Conservation (phyloP, 2,888 invertebrate species). For the Oegoconia quadripuncta region DNA sequence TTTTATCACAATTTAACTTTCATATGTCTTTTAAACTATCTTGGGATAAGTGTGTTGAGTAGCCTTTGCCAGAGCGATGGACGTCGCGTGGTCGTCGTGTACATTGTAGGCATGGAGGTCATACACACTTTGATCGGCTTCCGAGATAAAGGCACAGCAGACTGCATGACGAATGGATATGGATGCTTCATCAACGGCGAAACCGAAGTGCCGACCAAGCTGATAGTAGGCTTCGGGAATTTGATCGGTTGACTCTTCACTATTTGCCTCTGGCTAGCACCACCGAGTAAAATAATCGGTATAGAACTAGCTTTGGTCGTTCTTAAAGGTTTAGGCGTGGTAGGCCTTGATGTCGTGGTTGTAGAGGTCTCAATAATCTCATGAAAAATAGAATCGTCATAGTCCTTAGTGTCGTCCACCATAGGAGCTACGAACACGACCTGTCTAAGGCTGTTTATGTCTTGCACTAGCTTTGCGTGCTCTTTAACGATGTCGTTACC, state of each 20-base stretch:
- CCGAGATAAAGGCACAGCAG: slow-evolving; percentile 33
- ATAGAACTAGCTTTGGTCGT: slow-evolving; percentile 33
- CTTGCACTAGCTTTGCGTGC: slow-evolving; percentile 69
- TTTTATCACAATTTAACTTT: slow-evolving; percentile 4
- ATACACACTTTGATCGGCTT: slow-evolving; percentile 59
- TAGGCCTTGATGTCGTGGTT: slow-evolving; percentile 34
- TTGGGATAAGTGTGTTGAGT: slow-evolving; percentile 55
- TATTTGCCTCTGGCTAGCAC: slow-evolving; percentile 51
- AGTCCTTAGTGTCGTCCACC: slow-evolving; percentile 52
- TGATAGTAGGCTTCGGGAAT: slow-evolving; percentile 48
- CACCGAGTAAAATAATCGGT: slow-evolving; percentile 56
- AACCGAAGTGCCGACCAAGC: slow-evolving; percentile 56
- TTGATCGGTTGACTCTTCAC: slow-evolving; percentile 46
- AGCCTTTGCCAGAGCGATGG: slow-evolving; percentile 56
- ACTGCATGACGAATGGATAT: slow-evolving; percentile 59
- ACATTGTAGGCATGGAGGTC: slow-evolving; percentile 41
- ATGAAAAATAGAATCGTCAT: slow-evolving; percentile 64
- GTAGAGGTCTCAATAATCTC: slow-evolving; percentile 61
- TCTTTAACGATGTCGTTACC: slow-evolving; percentile 59
- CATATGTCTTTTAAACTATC: slow-evolving; percentile 23
- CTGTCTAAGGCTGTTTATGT: slow-evolving; percentile 64
- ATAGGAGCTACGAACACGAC: slow-evolving; percentile 54
- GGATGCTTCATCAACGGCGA: slow-evolving; percentile 58
- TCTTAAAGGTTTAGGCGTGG: slow-evolving; percentile 12
- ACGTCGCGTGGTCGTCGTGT: slow-evolving; percentile 36